A percentile compares a stretch with the other conserved stretches of the same genome.
These are phyloP conservation scores for Tamandua tetradactyla DNA, from an alignment of 2,797 vertebrate genomes.

Conservation along the genomic window DNA sequence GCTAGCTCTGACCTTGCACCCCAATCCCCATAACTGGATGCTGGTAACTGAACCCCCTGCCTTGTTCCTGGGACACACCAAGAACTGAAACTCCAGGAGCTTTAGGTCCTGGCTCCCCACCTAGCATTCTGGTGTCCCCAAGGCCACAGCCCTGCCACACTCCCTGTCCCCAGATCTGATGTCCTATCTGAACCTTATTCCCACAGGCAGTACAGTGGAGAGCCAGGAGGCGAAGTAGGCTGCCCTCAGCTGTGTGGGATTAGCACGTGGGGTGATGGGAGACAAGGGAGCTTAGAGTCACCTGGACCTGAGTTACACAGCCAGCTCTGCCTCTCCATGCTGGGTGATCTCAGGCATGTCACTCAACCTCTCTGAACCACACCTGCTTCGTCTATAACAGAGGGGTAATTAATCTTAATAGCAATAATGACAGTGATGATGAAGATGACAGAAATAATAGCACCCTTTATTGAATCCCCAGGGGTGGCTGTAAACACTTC, in stretches of 20 bases:
- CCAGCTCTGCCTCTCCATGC: not conserved
- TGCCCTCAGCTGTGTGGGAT: not conserved
- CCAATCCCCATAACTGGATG: not conserved
- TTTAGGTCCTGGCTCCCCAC: not conserved
- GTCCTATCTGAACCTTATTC: not conserved
- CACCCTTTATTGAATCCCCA: not conserved
- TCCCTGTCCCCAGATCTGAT: not conserved
- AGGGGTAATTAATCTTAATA: not conserved
- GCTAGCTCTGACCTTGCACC: too few species aligned
- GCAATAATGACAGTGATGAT: rapidly evolving
- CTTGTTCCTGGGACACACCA: not conserved
- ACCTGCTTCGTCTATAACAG: not conserved
- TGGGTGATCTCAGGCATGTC: not conserved
- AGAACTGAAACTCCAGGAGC: not conserved
- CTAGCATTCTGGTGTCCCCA: not conserved
- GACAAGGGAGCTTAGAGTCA: not conserved
- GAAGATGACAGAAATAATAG: not conserved
- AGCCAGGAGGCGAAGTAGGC: not conserved
- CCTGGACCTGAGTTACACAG: too few species aligned
- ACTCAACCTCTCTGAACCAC: not conserved
- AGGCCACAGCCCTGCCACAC: not conserved
- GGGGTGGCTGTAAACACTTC: not conserved
- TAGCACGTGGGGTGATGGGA: not conserved
- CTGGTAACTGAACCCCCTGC: not conserved
- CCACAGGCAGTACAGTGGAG: not conserved